These are phyloP conservation scores for Cheilosia vernalis DNA, from an alignment of 2,888 invertebrate genomes.

Conservation along the genomic window DNA sequence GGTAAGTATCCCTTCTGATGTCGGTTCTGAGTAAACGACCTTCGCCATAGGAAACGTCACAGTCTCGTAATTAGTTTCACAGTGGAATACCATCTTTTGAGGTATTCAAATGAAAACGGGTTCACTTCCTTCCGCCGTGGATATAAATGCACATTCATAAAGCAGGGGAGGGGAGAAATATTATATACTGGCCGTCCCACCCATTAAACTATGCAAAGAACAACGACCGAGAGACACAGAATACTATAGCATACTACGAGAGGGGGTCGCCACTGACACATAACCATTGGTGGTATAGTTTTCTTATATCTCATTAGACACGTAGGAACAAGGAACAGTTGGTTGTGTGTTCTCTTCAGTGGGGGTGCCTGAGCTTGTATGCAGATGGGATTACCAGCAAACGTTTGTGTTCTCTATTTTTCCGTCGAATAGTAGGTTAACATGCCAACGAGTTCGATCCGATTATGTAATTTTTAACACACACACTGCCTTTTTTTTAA, in stretches of 20 bases:
- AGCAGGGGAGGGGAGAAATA: background rate
- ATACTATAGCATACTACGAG: constrained; percentile 50
- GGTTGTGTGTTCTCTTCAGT: background rate
- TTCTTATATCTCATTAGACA: constrained; percentile 38
- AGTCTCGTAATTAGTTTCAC: constrained; percentile 24
- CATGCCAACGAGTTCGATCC: constrained; percentile 63
- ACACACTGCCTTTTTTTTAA: constrained; percentile 5
- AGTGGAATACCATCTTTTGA: background rate
- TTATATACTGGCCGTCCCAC: background rate
- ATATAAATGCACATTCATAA: background rate
- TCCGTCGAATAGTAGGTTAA: constrained; percentile 62
- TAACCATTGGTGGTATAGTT: background rate
- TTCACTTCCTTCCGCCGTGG: constrained; percentile 1
- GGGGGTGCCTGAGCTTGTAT: constrained; percentile 37
- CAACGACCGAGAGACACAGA: constrained; percentile 37
- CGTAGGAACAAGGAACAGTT: constrained; percentile 11
- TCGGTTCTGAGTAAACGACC: constrained; percentile 1
- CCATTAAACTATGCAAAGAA: constrained; percentile 8
- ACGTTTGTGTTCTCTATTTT: constrained; percentile 29
- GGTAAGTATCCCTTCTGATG: background rate
- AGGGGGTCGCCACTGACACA: background rate
- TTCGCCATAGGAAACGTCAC: constrained; percentile 10
- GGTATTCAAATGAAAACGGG: constrained; percentile 32
- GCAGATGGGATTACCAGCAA: constrained; percentile 32
- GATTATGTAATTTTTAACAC: constrained; percentile 57